Base-by-base conservation (phyloP, 2,888 invertebrate species). In the Autographa pulchrina region DNA sequence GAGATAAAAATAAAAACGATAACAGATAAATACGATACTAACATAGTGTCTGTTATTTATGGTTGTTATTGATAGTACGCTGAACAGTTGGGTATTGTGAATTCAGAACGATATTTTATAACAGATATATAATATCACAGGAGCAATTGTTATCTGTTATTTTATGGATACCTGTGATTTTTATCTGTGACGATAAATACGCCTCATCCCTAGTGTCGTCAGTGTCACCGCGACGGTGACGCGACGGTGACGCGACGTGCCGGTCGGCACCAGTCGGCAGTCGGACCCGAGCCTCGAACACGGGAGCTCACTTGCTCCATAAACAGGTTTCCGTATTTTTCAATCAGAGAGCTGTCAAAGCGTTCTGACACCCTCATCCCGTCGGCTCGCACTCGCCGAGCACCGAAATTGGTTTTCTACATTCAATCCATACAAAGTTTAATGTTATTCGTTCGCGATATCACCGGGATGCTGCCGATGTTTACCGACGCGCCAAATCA, bases 281-380 rank as follows among this genome's bases (percentile, higher is more conserved):
- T 74, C 73, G 77, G 81, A 79, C 74, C 77, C 81, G 78, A 77
- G 78, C 78, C 84, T 84, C 80, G 78, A 77, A 82, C 82, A 86
- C 84, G 82, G 86, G 83, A 88, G 92, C 91, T 92, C 94, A 92
- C 93, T 94, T 91, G 92, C 94, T 95, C 95, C 92, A 96, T 96
- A 96, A 96, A 96, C 96, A 96, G 96, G 92, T 94, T 96, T 93
- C 95, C 96, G 96, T 96, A 96, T 96, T 96, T 96, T 96, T 96
- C 96, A 96, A 96, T 96, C 96, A 96, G 96, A 93, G 95, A 96
- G 94, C 96, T 96, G 96, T 96, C 96, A 96, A 96, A 96, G 95
- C 96, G 93, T 96, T 96, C 95, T 96, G 96, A 96, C 96, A 95
- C 96, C 96, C 96, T 96, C 96, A 96, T 96, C 96, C 95, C 94